A percentile compares a stretch with the other conserved stretches of the same genome.
These are phyloP conservation scores for Drosophila incognita DNA, from an alignment of 2,888 invertebrate species.

Conservation along the genomic window DNA sequence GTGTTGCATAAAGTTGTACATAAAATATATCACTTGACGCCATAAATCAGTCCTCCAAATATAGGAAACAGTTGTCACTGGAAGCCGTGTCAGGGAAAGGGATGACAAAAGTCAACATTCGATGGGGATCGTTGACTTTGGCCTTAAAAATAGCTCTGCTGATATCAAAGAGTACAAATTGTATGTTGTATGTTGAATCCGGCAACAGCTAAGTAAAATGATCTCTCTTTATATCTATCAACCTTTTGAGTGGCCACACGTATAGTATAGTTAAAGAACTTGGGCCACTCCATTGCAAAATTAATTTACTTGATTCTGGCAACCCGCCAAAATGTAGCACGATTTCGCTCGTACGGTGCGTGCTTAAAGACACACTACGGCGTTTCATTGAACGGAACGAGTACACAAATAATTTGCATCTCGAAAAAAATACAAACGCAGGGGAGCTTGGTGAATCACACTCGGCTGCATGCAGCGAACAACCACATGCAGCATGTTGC, in stretches of 20 bases:
- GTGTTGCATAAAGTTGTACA: slow-evolving; percentile 1
- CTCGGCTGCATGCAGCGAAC: slow-evolving; percentile 28
- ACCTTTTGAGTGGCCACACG: slow-evolving; percentile 32
- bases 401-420: slow-evolving; percentile 35
- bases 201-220: slow-evolving; percentile 10
- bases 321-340: slow-evolving; percentile 52
- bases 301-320: slow-evolving; percentile 49
- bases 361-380: slow-evolving; percentile 20
- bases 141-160: slow-evolving; percentile 54
- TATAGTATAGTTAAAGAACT: slow-evolving; percentile 19
- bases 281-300: slow-evolving; percentile 22
- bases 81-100: slow-evolving; percentile 8
- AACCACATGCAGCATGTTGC: slow-evolving; percentile 20
- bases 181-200: slow-evolving; percentile 10
- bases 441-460: slow-evolving; percentile 59
- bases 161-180: slow-evolving; percentile 30
- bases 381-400: slow-evolving; percentile 35
- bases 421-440: neutral
- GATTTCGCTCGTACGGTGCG: slow-evolving; percentile 23
- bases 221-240: slow-evolving; percentile 7
- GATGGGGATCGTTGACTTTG: slow-evolving; percentile 62
- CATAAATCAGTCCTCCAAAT: neutral
- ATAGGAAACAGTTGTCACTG: slow-evolving; percentile 11
- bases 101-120: slow-evolving; percentile 49
- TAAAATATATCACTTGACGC: slow-evolving; percentile 5